These are phyloP conservation scores for Araneus ventricosus DNA, from an alignment of 1,140 invertebrate species.

Conservation along the genomic window DNA sequence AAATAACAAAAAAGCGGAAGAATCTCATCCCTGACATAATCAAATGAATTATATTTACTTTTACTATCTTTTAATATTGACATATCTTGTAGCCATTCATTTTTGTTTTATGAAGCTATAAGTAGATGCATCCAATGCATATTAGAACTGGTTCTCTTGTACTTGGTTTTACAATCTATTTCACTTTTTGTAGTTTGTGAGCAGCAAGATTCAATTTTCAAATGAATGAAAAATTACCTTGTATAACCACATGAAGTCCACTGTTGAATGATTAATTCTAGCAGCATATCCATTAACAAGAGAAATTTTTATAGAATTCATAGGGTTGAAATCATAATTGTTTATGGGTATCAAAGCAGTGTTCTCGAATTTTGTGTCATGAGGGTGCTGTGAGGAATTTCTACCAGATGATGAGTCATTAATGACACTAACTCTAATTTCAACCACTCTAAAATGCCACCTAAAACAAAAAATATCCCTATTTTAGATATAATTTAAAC, in stretches of 20 bases:
- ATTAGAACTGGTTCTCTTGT: too few relatives aligned
- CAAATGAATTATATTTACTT: too few relatives aligned
- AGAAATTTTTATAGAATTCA: constrained; percentile 41
- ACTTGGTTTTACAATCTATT: too few relatives aligned
- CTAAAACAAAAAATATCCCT: background rate
- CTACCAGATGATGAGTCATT: background rate
- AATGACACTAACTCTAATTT: background rate
- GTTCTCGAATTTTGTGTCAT: background rate
- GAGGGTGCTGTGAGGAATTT: background rate
- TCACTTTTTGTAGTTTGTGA: too few relatives aligned
- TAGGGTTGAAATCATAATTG: background rate
- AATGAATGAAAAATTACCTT: constrained; percentile 27
- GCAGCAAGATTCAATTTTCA: background rate
- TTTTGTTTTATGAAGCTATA: too few relatives aligned
- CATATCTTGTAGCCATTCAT: too few relatives aligned
- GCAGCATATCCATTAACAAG: constrained; percentile 21
- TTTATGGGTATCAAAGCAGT: background rate
- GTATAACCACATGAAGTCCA: constrained; percentile 26
- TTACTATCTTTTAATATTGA: too few relatives aligned
- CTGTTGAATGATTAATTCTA: background rate
- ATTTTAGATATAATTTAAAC: background rate
- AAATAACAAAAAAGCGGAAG: too few relatives aligned
- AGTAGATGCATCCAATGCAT: too few relatives aligned
- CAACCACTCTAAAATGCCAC: constrained; percentile 54
- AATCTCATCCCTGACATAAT: too few relatives aligned